Conservation (phyloP, 2,888 invertebrate genomes). For the Griposia aprilina region DNA sequence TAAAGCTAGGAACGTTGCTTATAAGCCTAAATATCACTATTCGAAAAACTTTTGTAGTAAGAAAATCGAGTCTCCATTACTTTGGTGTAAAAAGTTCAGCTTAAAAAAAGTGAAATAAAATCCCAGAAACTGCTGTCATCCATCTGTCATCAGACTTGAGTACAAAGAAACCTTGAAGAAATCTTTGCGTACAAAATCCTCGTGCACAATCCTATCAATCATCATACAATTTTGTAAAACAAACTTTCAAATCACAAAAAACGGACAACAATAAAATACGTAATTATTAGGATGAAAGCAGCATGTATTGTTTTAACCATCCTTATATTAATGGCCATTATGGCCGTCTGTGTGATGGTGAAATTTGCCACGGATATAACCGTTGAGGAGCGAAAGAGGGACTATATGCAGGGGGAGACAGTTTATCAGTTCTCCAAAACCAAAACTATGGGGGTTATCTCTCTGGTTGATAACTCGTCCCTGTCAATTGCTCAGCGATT, state of each 20-base stretch:
- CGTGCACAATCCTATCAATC: not conserved
- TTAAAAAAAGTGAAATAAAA: not conserved
- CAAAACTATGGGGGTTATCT: slow-evolving; percentile 78
- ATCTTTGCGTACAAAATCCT: slow-evolving; percentile 4
- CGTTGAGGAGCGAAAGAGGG: slow-evolving; percentile 77
- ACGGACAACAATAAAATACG: not conserved
- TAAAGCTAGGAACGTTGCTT: not conserved
- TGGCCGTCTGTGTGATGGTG: slow-evolving; percentile 86
- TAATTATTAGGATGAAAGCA: slow-evolving; percentile 76
- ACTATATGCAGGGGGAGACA: slow-evolving; percentile 63
- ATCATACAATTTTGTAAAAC: not conserved
- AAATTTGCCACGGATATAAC: slow-evolving; percentile 86
- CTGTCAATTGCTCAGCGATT: slow-evolving; percentile 70
- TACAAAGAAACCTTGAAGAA: too few species aligned
- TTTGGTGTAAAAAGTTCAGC: not conserved
- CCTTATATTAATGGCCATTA: slow-evolving; percentile 80
- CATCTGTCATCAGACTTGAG: not conserved
- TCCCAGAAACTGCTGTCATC: not conserved
- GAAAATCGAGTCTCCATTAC: not conserved
- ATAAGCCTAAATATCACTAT: not conserved
- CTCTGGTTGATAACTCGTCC: slow-evolving; percentile 73
- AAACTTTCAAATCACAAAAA: not conserved
- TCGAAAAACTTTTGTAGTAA: not conserved
- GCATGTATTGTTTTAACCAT: slow-evolving; percentile 80
- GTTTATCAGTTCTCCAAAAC: slow-evolving; percentile 71